Evolutionary conservation across 35 echinoderm and acorn worm genomes (phyloP).

Genomic region (Heliocidaris erythrogramma): DNA sequence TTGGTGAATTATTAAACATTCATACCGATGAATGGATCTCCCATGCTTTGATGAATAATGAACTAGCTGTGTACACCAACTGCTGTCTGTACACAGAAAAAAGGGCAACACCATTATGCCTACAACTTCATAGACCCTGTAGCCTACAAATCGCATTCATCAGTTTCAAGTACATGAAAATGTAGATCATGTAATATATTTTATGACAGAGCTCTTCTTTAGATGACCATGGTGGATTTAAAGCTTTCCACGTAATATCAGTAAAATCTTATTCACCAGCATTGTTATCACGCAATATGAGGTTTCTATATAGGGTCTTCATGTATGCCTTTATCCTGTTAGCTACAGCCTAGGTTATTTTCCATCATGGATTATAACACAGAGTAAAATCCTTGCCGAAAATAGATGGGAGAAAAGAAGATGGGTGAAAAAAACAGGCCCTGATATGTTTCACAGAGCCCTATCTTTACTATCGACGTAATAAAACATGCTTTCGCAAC

Average conservation of each 20-base stretch:
- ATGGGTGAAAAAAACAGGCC: background rate
- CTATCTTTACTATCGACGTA: background rate
- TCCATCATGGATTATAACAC: too few relatives aligned
- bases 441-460: conserved; percentile 33
- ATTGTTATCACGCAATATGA: too few relatives aligned
- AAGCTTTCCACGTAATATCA: background rate
- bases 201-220: too few relatives aligned
- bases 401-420: background rate
- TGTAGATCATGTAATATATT: too few relatives aligned
- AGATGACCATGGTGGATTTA: background rate
- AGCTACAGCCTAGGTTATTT: background rate
- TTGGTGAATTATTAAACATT: conserved; percentile 29
- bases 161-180: too few relatives aligned
- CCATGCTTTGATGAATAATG: background rate
- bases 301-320: background rate
- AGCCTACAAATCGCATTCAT: background rate
- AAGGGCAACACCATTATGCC: background rate
- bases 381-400: background rate
- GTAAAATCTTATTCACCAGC: too few relatives aligned
- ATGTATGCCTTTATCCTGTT: background rate
- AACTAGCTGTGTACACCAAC: background rate
- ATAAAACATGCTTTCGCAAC: background rate
- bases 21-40: background rate
- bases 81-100: background rate
- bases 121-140: background rate